Percentiles rank a stretch among this genome's conserved stretches.
These are phyloP conservation scores for Saturnia pavonia DNA, from an alignment of 2,888 invertebrate genomes.

Conservation along the genomic window DNA sequence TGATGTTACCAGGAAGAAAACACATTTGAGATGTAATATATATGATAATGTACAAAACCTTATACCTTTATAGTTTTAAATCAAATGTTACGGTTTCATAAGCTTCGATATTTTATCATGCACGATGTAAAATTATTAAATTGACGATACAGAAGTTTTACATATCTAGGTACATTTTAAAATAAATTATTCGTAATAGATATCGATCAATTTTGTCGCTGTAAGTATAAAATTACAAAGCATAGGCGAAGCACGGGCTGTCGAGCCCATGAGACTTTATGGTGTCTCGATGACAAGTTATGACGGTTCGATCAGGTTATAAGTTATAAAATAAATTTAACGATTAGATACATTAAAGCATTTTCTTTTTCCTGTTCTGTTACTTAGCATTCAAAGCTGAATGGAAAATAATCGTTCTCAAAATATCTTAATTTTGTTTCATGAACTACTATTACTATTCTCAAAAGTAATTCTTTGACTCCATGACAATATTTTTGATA, in stretches of 20 bases:
- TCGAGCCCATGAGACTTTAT: conserved; percentile 50
- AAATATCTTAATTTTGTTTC: neutral
- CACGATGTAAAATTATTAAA: neutral
- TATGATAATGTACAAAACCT: no score
- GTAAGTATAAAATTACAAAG: conserved; percentile 58
- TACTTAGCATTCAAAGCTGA: neutral
- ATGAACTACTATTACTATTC: neutral
- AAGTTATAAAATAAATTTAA: conserved; percentile 33
- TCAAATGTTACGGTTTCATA: no score
- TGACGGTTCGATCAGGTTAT: conserved; percentile 44
- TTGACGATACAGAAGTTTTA: neutral
- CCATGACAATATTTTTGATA: neutral
- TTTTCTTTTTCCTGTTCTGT: neutral
- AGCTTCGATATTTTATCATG: neutral
- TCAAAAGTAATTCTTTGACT: neutral
- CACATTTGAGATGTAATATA: no score
- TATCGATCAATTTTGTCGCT: conserved; percentile 38
- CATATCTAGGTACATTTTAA: neutral
- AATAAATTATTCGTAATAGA: conserved; percentile 1
- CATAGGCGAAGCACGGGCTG: conserved; percentile 39
- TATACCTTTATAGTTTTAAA: no score
- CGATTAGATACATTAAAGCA: neutral
- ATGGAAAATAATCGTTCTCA: neutral
- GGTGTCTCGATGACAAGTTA: conserved; percentile 53
- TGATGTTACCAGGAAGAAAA: no score